Conservation (phyloP, 2,888 invertebrate species). For the Zele albiditarsus region DNA sequence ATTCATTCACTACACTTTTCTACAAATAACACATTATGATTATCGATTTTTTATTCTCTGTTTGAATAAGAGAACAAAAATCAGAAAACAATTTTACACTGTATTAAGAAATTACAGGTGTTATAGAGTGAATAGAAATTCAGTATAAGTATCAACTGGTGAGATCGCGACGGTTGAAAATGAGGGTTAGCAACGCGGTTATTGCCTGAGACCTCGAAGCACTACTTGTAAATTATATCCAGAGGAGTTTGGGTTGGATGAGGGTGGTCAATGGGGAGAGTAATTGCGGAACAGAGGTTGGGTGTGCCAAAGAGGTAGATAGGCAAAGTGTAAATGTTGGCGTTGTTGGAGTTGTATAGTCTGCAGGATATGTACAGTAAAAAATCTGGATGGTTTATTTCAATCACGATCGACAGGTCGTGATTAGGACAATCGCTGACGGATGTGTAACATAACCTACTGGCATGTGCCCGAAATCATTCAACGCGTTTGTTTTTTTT, state of each 20-base stretch:
- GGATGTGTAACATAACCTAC: neutral
- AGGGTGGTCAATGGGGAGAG: neutral
- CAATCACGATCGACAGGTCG: constrained; percentile 6
- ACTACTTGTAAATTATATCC: constrained; percentile 28
- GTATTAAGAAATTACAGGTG: constrained; percentile 20
- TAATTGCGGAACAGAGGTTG: constrained; percentile 6
- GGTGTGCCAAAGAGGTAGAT: neutral
- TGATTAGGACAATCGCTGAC: neutral
- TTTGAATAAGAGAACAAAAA: neutral
- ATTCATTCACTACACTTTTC: neutral
- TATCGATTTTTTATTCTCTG: neutral
- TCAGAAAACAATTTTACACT: neutral
- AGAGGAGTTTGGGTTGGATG: constrained; percentile 17
- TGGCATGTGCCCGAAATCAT: neutral
- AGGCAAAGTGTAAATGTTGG: neutral
- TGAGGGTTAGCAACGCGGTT: constrained; percentile 26
- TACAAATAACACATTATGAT: neutral
- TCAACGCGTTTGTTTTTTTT: no score
- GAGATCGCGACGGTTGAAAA: constrained; percentile 16
- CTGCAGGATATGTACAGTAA: no score
- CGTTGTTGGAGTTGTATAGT: no score
- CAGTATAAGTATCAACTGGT: constrained; percentile 24
- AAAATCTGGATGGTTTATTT: constrained; percentile 14
- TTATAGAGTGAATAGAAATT: neutral
- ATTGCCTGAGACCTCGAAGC: neutral